phyloP scores from a whole-genome alignment of 2,888 invertebrate genomes.

The Andrena fulva region DNA sequence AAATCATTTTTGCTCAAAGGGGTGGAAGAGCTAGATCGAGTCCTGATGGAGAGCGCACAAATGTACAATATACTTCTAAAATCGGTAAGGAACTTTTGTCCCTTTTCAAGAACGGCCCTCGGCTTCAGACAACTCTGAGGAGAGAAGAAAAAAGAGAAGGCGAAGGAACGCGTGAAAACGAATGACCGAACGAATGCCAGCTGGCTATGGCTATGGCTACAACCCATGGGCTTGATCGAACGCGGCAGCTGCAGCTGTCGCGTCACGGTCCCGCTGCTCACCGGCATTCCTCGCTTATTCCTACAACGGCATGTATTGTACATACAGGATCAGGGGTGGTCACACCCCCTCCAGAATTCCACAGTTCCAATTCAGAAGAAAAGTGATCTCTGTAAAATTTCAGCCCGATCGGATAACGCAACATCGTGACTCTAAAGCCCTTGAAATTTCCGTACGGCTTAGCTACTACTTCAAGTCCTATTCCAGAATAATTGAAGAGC shows the following conservation, averaged over 20 bases:
- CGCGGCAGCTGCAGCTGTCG: constrained; percentile 20
- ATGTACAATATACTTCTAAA: not conserved
- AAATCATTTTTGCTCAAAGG: too few relatives aligned
- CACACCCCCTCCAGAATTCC: too few relatives aligned
- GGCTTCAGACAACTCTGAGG: not conserved
- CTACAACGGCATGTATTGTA: not conserved
- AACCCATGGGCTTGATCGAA: not conserved
- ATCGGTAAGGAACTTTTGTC: not conserved
- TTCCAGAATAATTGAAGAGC: too few relatives aligned
- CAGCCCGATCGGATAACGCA: too few relatives aligned
- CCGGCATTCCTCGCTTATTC: constrained; percentile 1
- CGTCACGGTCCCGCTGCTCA: constrained; percentile 22
- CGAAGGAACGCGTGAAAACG: not conserved
- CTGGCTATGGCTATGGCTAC: not conserved
- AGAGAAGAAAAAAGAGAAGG: not conserved
- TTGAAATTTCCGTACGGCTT: too few relatives aligned
- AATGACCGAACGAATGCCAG: constrained; percentile 6
- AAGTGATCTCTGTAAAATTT: too few relatives aligned
- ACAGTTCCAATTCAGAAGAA: too few relatives aligned
- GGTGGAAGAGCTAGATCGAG: too few relatives aligned
- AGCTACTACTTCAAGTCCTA: too few relatives aligned
- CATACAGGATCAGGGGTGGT: not conserved
- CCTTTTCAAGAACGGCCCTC: not conserved
- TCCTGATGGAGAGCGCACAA: not conserved
- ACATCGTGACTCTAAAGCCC: too few relatives aligned